These are phyloP conservation scores for Gracilinanus agilis DNA, from an alignment of 2,113 vertebrate species.

Conservation along the genomic window DNA sequence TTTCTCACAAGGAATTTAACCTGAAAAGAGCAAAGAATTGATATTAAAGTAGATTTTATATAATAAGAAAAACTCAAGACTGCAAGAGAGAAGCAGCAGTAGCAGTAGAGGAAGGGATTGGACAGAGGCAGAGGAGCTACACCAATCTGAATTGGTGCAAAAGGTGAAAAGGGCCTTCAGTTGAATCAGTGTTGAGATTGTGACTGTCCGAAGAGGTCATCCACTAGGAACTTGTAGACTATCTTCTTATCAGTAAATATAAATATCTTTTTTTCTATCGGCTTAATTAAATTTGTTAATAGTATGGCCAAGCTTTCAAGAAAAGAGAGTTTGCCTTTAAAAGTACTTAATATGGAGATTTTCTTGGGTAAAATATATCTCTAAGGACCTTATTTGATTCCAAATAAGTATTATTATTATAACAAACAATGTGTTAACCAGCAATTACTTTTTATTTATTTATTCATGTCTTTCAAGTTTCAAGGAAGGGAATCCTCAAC, in stretches of 20 bases:
- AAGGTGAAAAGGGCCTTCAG: too few species aligned
- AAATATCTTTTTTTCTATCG: not conserved
- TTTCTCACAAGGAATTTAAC: not conserved
- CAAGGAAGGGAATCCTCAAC: not conserved
- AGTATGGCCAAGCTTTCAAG: not conserved
- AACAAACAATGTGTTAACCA: not conserved
- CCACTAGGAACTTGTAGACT: not conserved
- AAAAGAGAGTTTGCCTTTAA: not conserved
- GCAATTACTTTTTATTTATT: not conserved
- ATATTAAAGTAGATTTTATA: not conserved
- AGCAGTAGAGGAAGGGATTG: not conserved
- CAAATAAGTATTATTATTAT: not conserved
- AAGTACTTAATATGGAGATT: not conserved
- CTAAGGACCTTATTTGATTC: too few species aligned
- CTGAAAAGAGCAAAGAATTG: not conserved
- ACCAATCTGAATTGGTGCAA: too few species aligned
- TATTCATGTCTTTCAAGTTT: not conserved
- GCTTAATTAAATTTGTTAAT: not conserved
- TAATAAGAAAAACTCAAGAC: not conserved
- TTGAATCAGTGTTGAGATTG: not conserved
- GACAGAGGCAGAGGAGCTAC: not conserved
- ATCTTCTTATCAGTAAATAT: not conserved
- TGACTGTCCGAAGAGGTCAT: not conserved
- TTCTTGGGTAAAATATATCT: not conserved
- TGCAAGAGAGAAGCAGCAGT: not conserved